Conservation (phyloP, 2,888 invertebrate genomes). For the Polyommatus iphigenia region DNA sequence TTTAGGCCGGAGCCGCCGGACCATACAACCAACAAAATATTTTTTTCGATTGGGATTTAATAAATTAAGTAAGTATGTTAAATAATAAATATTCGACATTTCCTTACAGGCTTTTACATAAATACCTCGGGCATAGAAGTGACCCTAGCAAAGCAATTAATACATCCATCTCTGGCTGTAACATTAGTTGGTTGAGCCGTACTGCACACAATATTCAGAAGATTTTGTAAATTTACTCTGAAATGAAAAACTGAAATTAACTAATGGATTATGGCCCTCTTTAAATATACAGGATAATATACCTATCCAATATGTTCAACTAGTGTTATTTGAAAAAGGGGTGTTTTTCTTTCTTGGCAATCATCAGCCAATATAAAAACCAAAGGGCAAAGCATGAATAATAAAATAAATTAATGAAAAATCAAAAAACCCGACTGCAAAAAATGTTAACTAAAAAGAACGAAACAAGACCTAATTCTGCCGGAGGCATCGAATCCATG, state of each 20-base stretch:
- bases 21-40: too few species aligned
- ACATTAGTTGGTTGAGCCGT: conserved; percentile 82
- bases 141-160: conserved; percentile 82
- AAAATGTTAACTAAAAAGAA: too few species aligned
- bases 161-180: conserved; percentile 81
- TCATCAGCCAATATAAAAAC: too few species aligned
- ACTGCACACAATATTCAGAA: conserved; percentile 82
- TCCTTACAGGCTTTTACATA: neutral
- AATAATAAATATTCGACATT: neutral
- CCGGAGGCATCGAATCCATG: too few species aligned
- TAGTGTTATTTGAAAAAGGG: neutral
- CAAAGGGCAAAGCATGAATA: too few species aligned
- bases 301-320: too few species aligned
- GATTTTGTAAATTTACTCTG: conserved; percentile 69
- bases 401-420: too few species aligned
- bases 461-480: too few species aligned
- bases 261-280: neutral
- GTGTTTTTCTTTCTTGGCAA: too few species aligned
- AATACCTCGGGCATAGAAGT: conserved; percentile 72
- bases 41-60: neutral
- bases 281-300: neutral
- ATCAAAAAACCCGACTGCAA: too few species aligned
- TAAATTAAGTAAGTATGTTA: too few species aligned
- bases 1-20: too few species aligned
- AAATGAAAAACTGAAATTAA: conserved; percentile 39